These are phyloP conservation scores for Pseudobourletiella spinata DNA, from an alignment of 1,140 invertebrate genomes.

Conservation along the genomic window DNA sequence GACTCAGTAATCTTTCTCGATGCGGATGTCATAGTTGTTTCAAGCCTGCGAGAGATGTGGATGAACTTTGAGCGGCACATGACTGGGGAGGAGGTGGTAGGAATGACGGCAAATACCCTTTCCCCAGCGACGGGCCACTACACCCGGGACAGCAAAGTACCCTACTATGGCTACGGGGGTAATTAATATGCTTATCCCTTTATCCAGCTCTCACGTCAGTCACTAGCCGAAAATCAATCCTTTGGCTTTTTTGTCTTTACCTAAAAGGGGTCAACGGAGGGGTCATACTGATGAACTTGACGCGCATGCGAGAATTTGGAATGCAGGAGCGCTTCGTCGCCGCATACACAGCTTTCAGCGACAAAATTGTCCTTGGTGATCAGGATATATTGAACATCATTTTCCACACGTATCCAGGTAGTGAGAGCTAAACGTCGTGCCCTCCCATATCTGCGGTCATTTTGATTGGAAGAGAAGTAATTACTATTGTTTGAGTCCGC, in stretches of 20 bases:
- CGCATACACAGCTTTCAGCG: constrained; percentile 73
- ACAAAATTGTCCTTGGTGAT: constrained; percentile 91
- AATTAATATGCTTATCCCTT: not conserved
- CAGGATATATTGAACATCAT: constrained; percentile 96
- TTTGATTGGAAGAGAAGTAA: no score
- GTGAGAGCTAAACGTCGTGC: no score
- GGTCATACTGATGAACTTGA: constrained; percentile 95
- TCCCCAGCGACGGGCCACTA: constrained; percentile 89
- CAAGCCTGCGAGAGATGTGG: constrained; percentile 74
- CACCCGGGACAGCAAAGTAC: constrained; percentile 87
- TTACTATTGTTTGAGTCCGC: no score
- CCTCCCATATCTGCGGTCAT: no score
- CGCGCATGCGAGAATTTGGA: constrained; percentile 71
- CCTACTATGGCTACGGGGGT: constrained; percentile 81
- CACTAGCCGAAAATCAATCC: not conserved
- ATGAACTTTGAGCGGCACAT: constrained; percentile 66
- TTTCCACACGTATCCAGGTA: no score
- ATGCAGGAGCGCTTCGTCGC: constrained; percentile 76
- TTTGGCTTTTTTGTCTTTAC: constrained; percentile 33
- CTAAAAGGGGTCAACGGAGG: constrained; percentile 87
- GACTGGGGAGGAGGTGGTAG: constrained; percentile 78
- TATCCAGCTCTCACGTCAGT: not conserved
- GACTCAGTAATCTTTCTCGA: constrained; percentile 87
- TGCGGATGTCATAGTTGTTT: constrained; percentile 80
- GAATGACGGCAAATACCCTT: constrained; percentile 78